Percentiles rank a stretch among this genome's conserved stretches.
Evolutionary conservation across 92 coral and sea anemone species (phyloP).

Genomic region (Actinernus sp.): DNA sequence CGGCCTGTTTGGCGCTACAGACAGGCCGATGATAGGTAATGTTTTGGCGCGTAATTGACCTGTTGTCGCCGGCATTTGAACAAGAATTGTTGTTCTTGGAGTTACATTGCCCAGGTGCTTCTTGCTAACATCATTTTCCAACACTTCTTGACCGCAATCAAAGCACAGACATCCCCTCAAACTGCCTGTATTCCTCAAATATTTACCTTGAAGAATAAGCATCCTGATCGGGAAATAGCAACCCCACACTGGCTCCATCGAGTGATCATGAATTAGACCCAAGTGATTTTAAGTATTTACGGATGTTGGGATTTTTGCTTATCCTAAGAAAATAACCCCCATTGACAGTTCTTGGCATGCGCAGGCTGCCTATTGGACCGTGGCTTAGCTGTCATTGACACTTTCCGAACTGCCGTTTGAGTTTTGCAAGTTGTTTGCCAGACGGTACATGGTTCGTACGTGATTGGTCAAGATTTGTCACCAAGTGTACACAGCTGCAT

Average conservation of each 20-base stretch:
- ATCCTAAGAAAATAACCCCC: slow-evolving; percentile 20
- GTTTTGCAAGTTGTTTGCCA: slow-evolving; percentile 83
- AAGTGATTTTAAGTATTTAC: neutral
- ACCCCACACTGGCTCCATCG: too few species aligned
- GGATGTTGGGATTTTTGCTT: slow-evolving; percentile 19
- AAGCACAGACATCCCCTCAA: neutral
- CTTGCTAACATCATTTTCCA: neutral
- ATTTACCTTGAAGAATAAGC: neutral
- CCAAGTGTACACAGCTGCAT: slow-evolving; percentile 96
- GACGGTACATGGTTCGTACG: slow-evolving; percentile 66
- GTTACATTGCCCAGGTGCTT: neutral
- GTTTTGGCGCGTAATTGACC: slow-evolving; percentile 69
- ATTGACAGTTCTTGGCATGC: slow-evolving; percentile 46
- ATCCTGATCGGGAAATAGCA: neutral
- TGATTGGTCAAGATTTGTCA: slow-evolving; percentile 96
- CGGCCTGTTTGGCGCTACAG: slow-evolving; percentile 44
- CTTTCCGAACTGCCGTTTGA: slow-evolving; percentile 67
- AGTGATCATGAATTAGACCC: too few species aligned
- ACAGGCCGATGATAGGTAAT: slow-evolving; percentile 28
- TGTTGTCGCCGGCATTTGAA: slow-evolving; percentile 54
- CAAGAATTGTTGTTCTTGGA: slow-evolving; percentile 6
- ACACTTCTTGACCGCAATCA: neutral
- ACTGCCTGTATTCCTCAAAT: neutral
- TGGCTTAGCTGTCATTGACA: slow-evolving; percentile 55
- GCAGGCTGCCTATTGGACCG: slow-evolving; percentile 34